Conservation (phyloP, 2,888 invertebrate genomes). For the Hypercompe scribonia region DNA sequence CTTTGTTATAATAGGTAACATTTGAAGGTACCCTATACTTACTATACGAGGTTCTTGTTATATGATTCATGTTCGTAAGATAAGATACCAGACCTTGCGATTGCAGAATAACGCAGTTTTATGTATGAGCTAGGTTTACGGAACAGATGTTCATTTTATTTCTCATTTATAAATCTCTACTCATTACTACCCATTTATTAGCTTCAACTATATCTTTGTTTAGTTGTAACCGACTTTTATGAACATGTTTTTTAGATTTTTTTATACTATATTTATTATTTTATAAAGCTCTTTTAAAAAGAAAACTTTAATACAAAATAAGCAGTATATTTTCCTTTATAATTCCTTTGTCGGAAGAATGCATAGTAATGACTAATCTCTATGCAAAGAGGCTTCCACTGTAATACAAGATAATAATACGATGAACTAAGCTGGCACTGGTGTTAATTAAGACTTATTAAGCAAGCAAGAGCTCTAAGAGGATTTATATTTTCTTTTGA, state of each 20-base stretch:
- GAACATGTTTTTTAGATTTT: no score
- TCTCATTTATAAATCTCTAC: not conserved
- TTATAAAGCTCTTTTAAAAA: not conserved
- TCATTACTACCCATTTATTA: no score
- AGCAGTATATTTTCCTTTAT: not conserved
- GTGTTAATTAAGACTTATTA: slow-evolving; percentile 19
- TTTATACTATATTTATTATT: no score
- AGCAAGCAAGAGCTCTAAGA: slow-evolving; percentile 9
- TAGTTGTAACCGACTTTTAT: no score
- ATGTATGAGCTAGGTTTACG: not conserved
- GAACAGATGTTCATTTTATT: not conserved
- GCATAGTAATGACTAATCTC: slow-evolving; percentile 9
- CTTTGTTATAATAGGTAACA: no score
- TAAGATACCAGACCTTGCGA: not conserved
- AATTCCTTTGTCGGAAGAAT: not conserved
- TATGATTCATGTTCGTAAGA: no score
- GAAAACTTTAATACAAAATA: not conserved
- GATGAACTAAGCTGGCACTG: slow-evolving; percentile 8
- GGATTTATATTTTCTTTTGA: slow-evolving; percentile 13
- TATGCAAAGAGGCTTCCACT: slow-evolving; percentile 9
- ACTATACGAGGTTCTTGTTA: no score
- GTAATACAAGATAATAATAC: slow-evolving; percentile 16
- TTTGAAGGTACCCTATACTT: no score
- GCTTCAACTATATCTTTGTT: no score
- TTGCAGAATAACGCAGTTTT: not conserved